These are phyloP conservation scores for Drosophila asahinai DNA, from an alignment of 1,140 invertebrate species.

Conservation along the genomic window DNA sequence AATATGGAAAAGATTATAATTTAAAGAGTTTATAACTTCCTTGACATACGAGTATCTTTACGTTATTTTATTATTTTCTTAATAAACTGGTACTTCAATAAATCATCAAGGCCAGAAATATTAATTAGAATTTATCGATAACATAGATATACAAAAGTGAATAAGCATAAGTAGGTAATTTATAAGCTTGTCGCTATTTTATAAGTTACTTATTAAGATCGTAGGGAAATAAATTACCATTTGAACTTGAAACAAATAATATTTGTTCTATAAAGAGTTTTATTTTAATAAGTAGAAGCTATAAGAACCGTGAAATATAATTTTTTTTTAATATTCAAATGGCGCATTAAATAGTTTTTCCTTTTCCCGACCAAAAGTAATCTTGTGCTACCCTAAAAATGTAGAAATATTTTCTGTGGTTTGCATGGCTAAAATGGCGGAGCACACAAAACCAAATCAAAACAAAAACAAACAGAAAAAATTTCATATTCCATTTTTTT, in stretches of 20 bases:
- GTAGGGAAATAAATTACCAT: background rate
- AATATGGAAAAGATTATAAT: too few relatives aligned
- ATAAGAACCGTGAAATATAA: too few relatives aligned
- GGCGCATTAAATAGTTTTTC: background rate
- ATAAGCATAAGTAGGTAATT: background rate
- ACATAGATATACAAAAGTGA: too few relatives aligned
- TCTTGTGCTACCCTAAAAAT: constrained; percentile 6
- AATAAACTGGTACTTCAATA: too few relatives aligned
- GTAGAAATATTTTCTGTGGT: constrained; percentile 15
- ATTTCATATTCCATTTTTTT: background rate
- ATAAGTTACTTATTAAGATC: background rate
- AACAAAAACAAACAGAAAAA: constrained; percentile 36
- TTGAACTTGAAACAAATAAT: background rate
- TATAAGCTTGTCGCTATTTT: background rate
- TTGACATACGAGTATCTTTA: too few relatives aligned
- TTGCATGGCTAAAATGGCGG: constrained; percentile 9
- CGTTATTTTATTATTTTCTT: too few relatives aligned
- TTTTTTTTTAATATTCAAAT: too few relatives aligned
- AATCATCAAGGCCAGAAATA: too few relatives aligned
- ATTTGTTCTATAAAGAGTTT: too few relatives aligned
- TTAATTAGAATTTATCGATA: too few relatives aligned
- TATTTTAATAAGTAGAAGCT: too few relatives aligned
- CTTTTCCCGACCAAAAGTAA: background rate
- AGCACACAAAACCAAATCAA: constrained; percentile 33
- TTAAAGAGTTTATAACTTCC: too few relatives aligned